Conservation (phyloP, 2,113 vertebrate species). For the Turdus rufiventris region DNA sequence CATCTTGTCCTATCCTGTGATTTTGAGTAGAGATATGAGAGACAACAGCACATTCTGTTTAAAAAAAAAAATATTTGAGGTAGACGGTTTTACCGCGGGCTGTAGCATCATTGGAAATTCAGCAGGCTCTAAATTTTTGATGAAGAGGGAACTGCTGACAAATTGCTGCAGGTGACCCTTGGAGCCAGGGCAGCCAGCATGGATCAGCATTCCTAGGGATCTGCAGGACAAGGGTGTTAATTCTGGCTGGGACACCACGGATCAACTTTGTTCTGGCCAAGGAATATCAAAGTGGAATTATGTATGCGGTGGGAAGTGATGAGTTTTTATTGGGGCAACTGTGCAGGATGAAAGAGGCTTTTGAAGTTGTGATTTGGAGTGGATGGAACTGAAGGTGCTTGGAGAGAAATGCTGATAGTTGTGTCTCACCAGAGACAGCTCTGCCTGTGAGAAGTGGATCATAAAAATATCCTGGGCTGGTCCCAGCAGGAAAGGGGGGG, state of each 20-base stretch:
- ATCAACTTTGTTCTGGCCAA: not conserved
- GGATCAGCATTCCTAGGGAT: not conserved
- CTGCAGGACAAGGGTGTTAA: not conserved
- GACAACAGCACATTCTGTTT: not conserved
- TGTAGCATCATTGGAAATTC: not conserved
- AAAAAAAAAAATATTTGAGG: not conserved
- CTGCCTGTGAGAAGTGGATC: rapidly evolving
- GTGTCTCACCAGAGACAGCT: not conserved
- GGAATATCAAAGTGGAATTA: not conserved
- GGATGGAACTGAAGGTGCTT: not conserved
- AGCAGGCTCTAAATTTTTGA: not conserved
- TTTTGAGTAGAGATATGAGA: not conserved
- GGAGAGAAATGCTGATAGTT: not conserved
- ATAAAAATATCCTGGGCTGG: not conserved
- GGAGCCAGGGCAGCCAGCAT: not conserved
- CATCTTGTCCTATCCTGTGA: not conserved
- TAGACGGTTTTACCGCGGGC: not conserved
- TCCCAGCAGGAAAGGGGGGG: not conserved
- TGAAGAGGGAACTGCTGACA: not conserved
- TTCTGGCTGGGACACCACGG: rapidly evolving
- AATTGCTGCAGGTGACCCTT: not conserved
- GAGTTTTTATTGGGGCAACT: not conserved
- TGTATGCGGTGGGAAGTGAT: not conserved
- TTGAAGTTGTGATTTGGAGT: not conserved
- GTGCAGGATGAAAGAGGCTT: not conserved